phyloP scores from a whole-genome alignment of 2,113 vertebrate genomes.

The Muntiacus reevesi region DNA sequence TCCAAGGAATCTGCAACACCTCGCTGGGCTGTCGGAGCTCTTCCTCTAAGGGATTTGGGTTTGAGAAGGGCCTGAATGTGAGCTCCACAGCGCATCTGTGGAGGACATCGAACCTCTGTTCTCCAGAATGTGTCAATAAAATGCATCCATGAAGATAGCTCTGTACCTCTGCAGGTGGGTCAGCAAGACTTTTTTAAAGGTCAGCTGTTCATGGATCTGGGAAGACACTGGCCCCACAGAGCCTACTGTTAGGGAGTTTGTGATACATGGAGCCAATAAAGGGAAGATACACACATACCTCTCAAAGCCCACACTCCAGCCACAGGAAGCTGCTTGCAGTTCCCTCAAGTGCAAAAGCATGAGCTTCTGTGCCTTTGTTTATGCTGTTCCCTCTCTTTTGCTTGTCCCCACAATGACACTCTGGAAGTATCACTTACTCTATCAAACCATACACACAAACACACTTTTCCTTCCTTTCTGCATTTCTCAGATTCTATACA shows the following conservation, averaged over 20 bases:
- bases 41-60: background rate
- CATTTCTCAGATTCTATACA: background rate
- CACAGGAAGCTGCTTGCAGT: background rate
- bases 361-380: background rate
- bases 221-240: background rate
- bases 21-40: background rate
- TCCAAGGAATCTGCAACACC: background rate
- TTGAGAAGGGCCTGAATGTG: background rate
- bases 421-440: background rate
- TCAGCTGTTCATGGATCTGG: background rate
- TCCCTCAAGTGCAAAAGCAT: background rate
- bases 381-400: background rate
- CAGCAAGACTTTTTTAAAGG: background rate
- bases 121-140: background rate
- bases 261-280: background rate
- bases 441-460: background rate
- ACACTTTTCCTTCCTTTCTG: background rate
- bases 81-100: background rate
- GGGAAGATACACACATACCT: background rate
- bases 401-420: background rate
- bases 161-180: background rate
- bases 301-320: background rate
- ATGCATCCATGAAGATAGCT: background rate
- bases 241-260: background rate
- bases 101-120: background rate